phyloP scores from a whole-genome alignment of 2,113 vertebrate species.

The Colistium nudipinnis region DNA sequence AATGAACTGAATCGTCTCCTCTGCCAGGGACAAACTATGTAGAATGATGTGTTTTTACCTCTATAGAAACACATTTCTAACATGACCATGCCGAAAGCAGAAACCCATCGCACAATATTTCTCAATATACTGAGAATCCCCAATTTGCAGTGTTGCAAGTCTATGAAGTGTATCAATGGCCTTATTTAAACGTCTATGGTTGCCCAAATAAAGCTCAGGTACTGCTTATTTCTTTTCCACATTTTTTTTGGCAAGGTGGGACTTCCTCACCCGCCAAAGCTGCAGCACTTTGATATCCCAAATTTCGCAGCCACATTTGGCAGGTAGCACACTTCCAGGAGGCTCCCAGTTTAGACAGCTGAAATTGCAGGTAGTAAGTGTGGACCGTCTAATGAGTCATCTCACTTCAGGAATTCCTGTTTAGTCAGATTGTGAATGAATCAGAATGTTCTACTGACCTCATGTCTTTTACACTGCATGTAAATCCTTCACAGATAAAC shows the following conservation, averaged over 20 bases:
- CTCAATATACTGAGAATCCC: not conserved
- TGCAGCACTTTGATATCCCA: not conserved
- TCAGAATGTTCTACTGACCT: slow-evolving; percentile 15
- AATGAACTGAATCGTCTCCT: not conserved
- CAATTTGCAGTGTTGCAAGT: not conserved
- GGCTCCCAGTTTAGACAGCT: not conserved
- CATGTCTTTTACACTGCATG: slow-evolving; percentile 7
- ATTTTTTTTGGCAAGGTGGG: too few relatives aligned
- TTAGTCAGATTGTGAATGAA: slow-evolving; percentile 1
- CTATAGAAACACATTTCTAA: not conserved
- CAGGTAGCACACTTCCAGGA: not conserved
- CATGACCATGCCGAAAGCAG: not conserved
- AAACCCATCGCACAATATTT: not conserved
- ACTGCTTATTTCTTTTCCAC: too few relatives aligned
- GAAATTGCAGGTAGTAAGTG: not conserved
- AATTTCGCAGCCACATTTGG: not conserved
- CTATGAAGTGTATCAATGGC: not conserved
- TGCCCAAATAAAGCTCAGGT: slow-evolving; percentile 1
- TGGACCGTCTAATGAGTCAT: slow-evolving; percentile 13
- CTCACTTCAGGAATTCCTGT: slow-evolving; percentile 26
- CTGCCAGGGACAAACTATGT: not conserved
- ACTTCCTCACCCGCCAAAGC: too few relatives aligned
- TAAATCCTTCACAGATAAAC: slow-evolving; percentile 20
- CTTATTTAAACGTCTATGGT: not conserved
- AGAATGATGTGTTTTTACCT: not conserved